Evolutionary conservation across 2,888 invertebrate species (phyloP).

Genomic region (Actias luna): DNA sequence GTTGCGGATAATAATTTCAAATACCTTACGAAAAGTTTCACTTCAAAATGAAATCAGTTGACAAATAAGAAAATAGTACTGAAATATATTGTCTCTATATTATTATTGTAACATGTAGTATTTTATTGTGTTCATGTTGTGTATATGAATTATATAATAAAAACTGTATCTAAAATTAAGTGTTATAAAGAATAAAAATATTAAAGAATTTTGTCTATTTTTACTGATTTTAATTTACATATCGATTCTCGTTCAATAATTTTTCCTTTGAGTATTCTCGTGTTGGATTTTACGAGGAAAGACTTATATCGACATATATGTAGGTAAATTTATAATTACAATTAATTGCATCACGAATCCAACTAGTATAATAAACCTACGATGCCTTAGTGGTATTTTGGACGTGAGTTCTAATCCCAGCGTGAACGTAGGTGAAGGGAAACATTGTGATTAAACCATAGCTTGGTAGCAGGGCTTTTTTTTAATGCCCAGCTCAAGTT

Average conservation of each 20-base stretch:
- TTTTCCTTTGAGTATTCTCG: background rate
- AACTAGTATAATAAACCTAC: background rate
- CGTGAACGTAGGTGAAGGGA: too few relatives aligned
- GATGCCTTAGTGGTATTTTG: too few relatives aligned
- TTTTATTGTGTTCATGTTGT: conserved; percentile 36
- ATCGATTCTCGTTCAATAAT: background rate
- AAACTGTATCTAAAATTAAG: conserved; percentile 16
- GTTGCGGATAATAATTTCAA: too few relatives aligned
- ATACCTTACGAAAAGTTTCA: too few relatives aligned
- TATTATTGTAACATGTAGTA: background rate
- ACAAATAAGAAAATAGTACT: too few relatives aligned
- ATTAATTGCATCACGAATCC: background rate
- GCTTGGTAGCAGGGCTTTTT: too few relatives aligned
- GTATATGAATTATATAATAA: conserved; percentile 29
- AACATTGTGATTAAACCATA: too few relatives aligned
- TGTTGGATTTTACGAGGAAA: background rate
- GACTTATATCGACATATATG: background rate
- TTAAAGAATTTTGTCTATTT: conserved; percentile 45
- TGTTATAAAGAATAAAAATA: conserved; percentile 30
- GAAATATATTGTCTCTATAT: background rate
- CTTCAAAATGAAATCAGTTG: too few relatives aligned
- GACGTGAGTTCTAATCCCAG: too few relatives aligned
- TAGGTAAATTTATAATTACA: background rate
- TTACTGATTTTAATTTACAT: background rate
- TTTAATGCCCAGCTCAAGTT: too few relatives aligned